phyloP scores from a whole-genome alignment of 2,113 vertebrate species.

The Muntiacus reevesi region DNA sequence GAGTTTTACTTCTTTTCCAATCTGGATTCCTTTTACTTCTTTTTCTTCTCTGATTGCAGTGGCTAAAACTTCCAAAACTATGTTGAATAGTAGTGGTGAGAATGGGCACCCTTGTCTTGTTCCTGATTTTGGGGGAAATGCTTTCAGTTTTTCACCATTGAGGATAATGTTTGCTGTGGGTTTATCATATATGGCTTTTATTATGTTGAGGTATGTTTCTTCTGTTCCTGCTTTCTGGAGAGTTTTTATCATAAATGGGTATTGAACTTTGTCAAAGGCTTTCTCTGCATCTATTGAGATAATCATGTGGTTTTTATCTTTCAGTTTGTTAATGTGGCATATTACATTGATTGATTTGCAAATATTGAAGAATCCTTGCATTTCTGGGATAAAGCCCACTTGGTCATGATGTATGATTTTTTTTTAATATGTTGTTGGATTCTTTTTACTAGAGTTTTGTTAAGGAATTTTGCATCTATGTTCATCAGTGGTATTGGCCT shows the following conservation, averaged over 20 bases:
- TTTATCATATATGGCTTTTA: background rate
- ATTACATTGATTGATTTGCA: background rate
- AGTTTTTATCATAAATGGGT: background rate
- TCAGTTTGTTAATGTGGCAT: background rate
- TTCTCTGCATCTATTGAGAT: background rate
- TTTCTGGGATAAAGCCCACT: background rate
- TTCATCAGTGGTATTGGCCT: background rate
- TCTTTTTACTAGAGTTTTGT: background rate
- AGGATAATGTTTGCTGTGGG: background rate
- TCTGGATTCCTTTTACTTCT: background rate
- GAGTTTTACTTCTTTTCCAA: background rate
- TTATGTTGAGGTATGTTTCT: background rate
- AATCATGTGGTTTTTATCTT: background rate
- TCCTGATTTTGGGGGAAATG: background rate
- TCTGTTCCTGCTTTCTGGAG: background rate
- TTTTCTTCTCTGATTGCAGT: background rate
- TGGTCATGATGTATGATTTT: background rate
- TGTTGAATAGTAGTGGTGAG: background rate
- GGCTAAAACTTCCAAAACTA: background rate
- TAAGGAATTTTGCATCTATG: background rate
- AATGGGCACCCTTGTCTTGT: background rate
- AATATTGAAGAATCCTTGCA: background rate
- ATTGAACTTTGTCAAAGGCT: background rate
- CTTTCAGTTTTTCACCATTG: background rate
- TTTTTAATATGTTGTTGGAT: background rate